phyloP scores from a whole-genome alignment of 2,113 vertebrate genomes.

The Gnathonemus longibarbis region DNA sequence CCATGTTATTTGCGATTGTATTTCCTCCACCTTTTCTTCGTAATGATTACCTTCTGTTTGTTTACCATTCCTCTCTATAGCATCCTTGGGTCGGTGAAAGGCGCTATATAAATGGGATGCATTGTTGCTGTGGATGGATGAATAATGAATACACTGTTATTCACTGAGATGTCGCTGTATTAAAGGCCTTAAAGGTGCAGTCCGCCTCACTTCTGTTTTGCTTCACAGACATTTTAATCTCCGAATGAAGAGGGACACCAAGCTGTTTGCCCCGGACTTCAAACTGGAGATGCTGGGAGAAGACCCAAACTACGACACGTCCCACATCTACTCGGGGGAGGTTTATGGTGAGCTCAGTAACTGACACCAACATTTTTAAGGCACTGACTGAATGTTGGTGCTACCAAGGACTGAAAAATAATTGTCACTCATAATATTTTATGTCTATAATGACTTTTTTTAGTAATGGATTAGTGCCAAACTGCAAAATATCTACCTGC shows the following conservation, averaged over 20 bases:
- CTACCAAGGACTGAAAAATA: background rate
- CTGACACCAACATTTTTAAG: background rate
- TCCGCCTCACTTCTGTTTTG: slow-evolving; percentile 17
- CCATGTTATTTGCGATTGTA: background rate
- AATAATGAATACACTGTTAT: background rate
- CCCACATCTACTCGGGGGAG: slow-evolving; percentile 96
- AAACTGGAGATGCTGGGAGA: slow-evolving; percentile 83
- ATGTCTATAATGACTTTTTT: background rate
- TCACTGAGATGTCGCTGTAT: background rate
- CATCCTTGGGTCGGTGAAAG: background rate
- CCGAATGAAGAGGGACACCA: slow-evolving; percentile 89
- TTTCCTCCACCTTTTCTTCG: background rate
- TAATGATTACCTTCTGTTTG: background rate
- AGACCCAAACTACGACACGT: slow-evolving; percentile 81
- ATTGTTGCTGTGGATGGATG: background rate
- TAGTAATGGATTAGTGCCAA: background rate
- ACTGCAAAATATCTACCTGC: background rate
- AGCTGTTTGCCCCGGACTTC: slow-evolving; percentile 82
- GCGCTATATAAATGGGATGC: background rate
- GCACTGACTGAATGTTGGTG: background rate
- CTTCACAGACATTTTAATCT: slow-evolving; percentile 85
- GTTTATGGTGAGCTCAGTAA: slow-evolving; percentile 77
- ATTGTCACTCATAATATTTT: background rate
- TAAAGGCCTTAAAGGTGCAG: background rate
- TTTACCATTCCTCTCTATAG: background rate